Base-by-base conservation (phyloP, 2,113 vertebrate species). In the Nycticryphes semicollaris region DNA sequence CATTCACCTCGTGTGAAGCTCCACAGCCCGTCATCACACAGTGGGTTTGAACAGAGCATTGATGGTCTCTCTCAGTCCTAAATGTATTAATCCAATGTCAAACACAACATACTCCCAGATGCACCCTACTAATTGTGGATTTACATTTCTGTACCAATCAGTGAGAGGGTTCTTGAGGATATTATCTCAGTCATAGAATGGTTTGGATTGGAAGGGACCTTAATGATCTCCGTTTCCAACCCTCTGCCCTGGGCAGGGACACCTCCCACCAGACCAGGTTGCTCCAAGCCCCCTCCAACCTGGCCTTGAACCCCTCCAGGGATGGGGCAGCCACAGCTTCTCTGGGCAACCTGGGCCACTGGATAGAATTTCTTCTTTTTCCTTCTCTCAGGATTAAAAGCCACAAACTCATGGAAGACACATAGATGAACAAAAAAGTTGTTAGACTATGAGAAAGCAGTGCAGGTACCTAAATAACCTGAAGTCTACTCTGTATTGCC, bases 71-170 rank as follows among this genome's bases (percentile, higher is more conserved):
- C 39, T 64, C 33, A 43, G 33, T 33, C 87, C 45, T 48, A 31
- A 27, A 39, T 45, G 30, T 31, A 12, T 10, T 9, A 31, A 28
- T 22, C 18, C 7, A 3, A 16, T 17, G 41, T 39, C 79, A 35
- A 24, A 31, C 41, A 21, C 48, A 62, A 9, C 41, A 54, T 16
- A 10, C 5, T 53, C n/a, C 10, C 66, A 51, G 18, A 5, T 0
- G 4, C 41, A 43, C 30, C 43, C 3, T 5, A 3, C 23, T 14
- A 5, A 68, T 33, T 16, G 9, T 5, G 31, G 31, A 28, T 14
- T 74, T 39, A 12, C 0, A 0, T 68, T 69, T 30, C 10, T 1
- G 4, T 14, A 1, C 19, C 6, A 6, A 3, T 31, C 67, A 56
- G 25, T 45, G 35, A 56, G 22, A 2, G 7, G 9, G 0, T 1